phyloP scores from a whole-genome alignment of 2,113 vertebrate genomes.

The Syrmaticus mikado region DNA sequence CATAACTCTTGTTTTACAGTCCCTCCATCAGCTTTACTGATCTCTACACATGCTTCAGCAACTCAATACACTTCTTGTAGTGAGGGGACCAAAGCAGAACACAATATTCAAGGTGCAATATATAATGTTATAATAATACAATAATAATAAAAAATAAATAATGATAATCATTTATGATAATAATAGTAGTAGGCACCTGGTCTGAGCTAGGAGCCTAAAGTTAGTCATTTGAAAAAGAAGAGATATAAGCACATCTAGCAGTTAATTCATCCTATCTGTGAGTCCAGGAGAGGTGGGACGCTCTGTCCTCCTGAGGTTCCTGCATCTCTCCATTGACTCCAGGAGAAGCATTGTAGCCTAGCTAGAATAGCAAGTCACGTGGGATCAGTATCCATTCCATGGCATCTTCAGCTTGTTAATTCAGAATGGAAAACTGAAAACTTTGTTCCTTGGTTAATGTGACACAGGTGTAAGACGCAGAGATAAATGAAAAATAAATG shows the following conservation, averaged over 20 bases:
- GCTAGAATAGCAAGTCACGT: not conserved
- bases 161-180: not conserved
- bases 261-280: not conserved
- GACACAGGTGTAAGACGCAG: not conserved
- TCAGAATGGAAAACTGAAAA: not conserved
- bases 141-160: not conserved
- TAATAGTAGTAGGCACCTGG: not conserved
- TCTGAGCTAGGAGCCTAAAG: not conserved
- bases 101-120: not conserved
- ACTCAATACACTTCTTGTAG: not conserved
- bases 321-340: not conserved
- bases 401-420: not conserved
- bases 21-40: not conserved
- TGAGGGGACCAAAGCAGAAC: not conserved
- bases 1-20: not conserved
- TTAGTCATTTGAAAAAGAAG: not conserved
- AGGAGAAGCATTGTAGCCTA: not conserved
- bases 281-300: not conserved
- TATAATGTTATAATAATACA: not conserved
- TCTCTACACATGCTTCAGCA: not conserved
- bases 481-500: not conserved
- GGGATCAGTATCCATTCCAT: not conserved
- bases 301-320: not conserved
- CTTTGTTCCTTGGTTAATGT: not conserved
- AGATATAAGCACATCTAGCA: not conserved